Evolutionary conservation across 2,888 invertebrate species (phyloP).

Genomic region (Philonicus albiceps): DNA sequence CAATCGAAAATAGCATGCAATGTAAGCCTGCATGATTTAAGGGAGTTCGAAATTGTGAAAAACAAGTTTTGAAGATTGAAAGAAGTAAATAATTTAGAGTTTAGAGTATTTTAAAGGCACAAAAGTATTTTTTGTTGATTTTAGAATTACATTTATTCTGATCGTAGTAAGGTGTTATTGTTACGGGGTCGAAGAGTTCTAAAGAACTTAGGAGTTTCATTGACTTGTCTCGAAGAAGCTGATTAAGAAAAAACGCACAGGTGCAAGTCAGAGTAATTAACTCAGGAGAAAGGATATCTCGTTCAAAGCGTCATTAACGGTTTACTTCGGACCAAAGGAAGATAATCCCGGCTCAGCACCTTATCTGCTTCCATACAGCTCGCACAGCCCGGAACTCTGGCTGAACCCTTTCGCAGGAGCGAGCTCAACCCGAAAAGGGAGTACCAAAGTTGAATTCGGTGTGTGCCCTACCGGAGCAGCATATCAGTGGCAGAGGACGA

Average conservation of each 20-base stretch:
- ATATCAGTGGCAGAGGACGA: slow-evolving; percentile 35
- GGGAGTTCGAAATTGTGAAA: too few species aligned
- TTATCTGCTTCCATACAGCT: slow-evolving; percentile 22
- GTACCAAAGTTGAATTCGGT: slow-evolving; percentile 18
- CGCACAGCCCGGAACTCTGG: background rate
- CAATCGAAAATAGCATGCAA: too few species aligned
- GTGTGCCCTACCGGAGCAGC: background rate
- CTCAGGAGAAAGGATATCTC: slow-evolving; percentile 8
- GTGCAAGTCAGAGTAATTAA: slow-evolving; percentile 1
- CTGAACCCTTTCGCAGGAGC: background rate
- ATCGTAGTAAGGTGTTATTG: background rate
- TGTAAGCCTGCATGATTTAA: too few species aligned
- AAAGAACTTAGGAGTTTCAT: background rate
- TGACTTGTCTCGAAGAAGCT: background rate
- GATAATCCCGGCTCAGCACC: slow-evolving; percentile 38
- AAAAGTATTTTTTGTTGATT: background rate
- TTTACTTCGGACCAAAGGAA: slow-evolving; percentile 37
- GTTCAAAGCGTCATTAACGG: slow-evolving; percentile 40
- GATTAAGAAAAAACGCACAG: slow-evolving; percentile 12
- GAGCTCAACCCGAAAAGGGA: slow-evolving; percentile 26
- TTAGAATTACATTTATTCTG: background rate
- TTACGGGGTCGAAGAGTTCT: background rate
- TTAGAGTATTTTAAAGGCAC: too few species aligned
- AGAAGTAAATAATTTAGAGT: too few species aligned
- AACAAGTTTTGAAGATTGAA: too few species aligned